These are phyloP conservation scores for Prosopocoilus inquinatus DNA, from an alignment of 2,888 invertebrate genomes.

Conservation along the genomic window DNA sequence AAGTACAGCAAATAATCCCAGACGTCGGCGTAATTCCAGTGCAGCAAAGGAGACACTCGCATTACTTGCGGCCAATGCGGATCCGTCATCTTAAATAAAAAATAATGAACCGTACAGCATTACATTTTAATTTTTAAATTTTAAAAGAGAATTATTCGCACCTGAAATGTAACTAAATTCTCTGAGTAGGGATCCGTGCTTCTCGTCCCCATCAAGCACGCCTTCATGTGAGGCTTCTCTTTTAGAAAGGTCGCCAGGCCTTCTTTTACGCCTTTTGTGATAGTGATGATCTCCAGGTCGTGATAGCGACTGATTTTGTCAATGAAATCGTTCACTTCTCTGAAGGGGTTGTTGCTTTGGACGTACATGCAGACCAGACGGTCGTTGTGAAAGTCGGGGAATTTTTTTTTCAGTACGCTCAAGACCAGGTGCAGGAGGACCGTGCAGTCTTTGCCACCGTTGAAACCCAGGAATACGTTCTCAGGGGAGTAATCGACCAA, in stretches of 20 bases:
- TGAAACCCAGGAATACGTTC: constrained; percentile 88
- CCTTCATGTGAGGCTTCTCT: constrained; percentile 64
- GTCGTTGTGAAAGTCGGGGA: constrained; percentile 33
- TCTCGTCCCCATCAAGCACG: constrained; percentile 90
- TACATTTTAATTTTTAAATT: background rate
- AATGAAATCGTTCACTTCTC: constrained; percentile 85
- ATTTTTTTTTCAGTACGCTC: constrained; percentile 50
- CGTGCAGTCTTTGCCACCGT: constrained; percentile 99
- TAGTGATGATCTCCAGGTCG: constrained; percentile 66
- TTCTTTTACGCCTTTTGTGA: constrained; percentile 68
- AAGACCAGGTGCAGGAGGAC: constrained; percentile 75
- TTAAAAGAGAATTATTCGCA: constrained; percentile 38
- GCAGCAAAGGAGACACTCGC: constrained; percentile 85
- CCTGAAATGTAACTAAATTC: constrained; percentile 68
- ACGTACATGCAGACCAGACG: constrained; percentile 76
- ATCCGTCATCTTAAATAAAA: constrained; percentile 71
- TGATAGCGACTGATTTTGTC: constrained; percentile 68
- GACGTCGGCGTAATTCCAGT: constrained; percentile 88
- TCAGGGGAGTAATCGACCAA: constrained; percentile 64
- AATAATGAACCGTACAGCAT: background rate
- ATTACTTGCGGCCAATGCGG: constrained; percentile 85
- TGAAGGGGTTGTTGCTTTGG: constrained; percentile 74
- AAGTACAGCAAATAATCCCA: constrained; percentile 84
- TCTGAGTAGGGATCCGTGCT: constrained; percentile 81
- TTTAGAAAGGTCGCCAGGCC: constrained; percentile 64